phyloP scores from a whole-genome alignment of 1,140 invertebrate genomes.

The Zaprionus nigranus region DNA sequence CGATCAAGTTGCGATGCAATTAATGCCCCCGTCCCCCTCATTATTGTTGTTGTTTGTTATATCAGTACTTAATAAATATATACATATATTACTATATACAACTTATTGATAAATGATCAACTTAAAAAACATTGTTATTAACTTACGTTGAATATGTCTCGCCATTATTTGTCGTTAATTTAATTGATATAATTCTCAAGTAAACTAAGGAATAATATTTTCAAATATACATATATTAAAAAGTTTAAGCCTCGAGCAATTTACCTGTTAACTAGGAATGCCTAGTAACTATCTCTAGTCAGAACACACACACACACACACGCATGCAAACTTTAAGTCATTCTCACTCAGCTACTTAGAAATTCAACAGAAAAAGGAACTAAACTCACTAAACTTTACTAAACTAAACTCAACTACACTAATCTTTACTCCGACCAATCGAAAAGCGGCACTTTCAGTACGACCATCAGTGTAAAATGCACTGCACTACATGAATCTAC shows the following conservation, averaged over 20 bases:
- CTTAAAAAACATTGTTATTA: slow-evolving; percentile 30
- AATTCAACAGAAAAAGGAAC: not conserved
- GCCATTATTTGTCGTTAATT: slow-evolving; percentile 72
- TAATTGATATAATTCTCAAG: slow-evolving; percentile 62
- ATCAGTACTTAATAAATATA: slow-evolving; percentile 70
- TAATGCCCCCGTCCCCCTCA: slow-evolving; percentile 33
- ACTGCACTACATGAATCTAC: slow-evolving; percentile 66
- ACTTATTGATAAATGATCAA: slow-evolving; percentile 16
- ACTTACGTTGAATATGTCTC: slow-evolving; percentile 54
- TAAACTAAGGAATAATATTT: slow-evolving; percentile 55
- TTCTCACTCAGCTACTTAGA: not conserved
- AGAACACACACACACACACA: slow-evolving; percentile 2
- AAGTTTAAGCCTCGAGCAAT: slow-evolving; percentile 4
- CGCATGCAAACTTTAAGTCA: not conserved
- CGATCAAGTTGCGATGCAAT: slow-evolving; percentile 33
- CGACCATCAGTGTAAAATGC: slow-evolving; percentile 61
- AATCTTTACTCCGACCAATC: slow-evolving; percentile 70
- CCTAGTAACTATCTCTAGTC: slow-evolving; percentile 64
- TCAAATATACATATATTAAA: slow-evolving; percentile 29
- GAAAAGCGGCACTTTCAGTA: slow-evolving; percentile 74
- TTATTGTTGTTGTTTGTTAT: slow-evolving; percentile 80
- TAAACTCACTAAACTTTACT: slow-evolving; percentile 19
- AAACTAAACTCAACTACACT: slow-evolving; percentile 47
- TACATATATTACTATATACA: slow-evolving; percentile 14
- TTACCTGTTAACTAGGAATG: slow-evolving; percentile 21